Percentiles rank a stretch among this genome's conserved stretches.
Evolutionary conservation across 1,140 invertebrate genomes (phyloP).

Genomic region (Tetraneura akinire): DNA sequence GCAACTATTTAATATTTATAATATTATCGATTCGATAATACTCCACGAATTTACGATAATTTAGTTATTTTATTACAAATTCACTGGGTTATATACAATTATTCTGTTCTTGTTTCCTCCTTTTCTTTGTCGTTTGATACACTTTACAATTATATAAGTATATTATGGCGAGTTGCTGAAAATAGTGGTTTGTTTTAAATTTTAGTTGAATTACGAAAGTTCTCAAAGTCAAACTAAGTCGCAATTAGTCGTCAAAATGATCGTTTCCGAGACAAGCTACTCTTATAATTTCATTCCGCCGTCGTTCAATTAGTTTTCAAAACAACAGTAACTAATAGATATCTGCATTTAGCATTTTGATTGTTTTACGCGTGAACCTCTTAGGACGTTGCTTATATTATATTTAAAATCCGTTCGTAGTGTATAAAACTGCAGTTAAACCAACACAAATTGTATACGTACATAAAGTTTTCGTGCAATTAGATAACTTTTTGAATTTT

Average conservation of each 20-base stretch:
- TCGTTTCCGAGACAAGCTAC: conserved; percentile 1
- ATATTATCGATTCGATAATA: no score
- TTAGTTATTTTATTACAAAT: neutral
- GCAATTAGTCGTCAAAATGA: conserved; percentile 34
- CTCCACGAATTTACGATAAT: no score
- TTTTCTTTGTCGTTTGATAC: neutral
- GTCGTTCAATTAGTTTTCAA: conserved; percentile 5
- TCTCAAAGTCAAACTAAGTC: conserved; percentile 25
- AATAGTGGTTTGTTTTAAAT: neutral
- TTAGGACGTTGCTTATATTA: conserved; percentile 8
- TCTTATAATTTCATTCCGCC: neutral
- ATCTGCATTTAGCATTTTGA: conserved; percentile 18
- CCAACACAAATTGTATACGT: neutral
- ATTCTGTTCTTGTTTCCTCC: conserved; percentile 9
- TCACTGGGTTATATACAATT: conserved; percentile 5
- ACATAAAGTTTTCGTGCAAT: conserved; percentile 28
- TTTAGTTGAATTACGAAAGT: conserved; percentile 29
- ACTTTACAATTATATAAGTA: neutral
- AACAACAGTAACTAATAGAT: conserved; percentile 20
- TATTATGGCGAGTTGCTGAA: no score
- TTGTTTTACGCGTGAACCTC: neutral
- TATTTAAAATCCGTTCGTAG: conserved; percentile 11
- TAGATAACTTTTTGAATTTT: conserved; percentile 1
- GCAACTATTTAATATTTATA: no score
- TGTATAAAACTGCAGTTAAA: neutral